Evolutionary conservation across 2,888 invertebrate species (phyloP), one percentile per base, ranked within the genome.

Genomic region (Xanthostigma xanthostigma): DNA sequence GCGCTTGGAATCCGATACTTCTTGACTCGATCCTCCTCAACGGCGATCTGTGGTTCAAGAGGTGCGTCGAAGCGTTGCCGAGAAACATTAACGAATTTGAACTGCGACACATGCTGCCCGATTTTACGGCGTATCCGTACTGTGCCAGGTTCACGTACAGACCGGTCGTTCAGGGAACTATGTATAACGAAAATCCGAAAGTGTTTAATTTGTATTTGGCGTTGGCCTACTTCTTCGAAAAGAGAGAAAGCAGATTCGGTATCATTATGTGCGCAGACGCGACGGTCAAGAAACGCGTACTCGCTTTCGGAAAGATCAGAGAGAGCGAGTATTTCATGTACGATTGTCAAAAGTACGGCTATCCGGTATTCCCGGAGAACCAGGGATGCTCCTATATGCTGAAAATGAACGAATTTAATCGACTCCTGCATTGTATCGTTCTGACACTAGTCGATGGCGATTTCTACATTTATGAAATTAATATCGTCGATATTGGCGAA

Each of bases 161-260:
- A 40, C 73, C 74, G 17, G 59, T 75, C 2, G 70, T 77, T 48
- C 77, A 73, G 57, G 81, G 81, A 2, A 76, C 75, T 45, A 70
- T 82, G 50, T 82, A 80, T 56, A 68, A 76, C 52, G 68, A 71
- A 36, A 62, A 65, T 46, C 65, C 66, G 10, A 72, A 72, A 53
- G 69, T 75, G 49, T 78, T 79, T 60, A 81, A 81, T 60, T 64
- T 82, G 42, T 75, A 76, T 52, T 76, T 76, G 55, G 78, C 79
- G 0, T 60, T 82, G 36, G 60, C 63, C 50, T 78, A 73, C 59
- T 78, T 78, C 57, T 81, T 81, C 57, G 60, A 62, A 12, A 57
- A 59, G 40, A 70, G 71, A 52, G 70, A 70, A 40, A 63, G 71
- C 52, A 62, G 62, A 6, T 67, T 67, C 37, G 81, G 81, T 8